These are phyloP conservation scores for Pteromalus puparum DNA, from an alignment of 1,140 invertebrate species.

Conservation along the genomic window DNA sequence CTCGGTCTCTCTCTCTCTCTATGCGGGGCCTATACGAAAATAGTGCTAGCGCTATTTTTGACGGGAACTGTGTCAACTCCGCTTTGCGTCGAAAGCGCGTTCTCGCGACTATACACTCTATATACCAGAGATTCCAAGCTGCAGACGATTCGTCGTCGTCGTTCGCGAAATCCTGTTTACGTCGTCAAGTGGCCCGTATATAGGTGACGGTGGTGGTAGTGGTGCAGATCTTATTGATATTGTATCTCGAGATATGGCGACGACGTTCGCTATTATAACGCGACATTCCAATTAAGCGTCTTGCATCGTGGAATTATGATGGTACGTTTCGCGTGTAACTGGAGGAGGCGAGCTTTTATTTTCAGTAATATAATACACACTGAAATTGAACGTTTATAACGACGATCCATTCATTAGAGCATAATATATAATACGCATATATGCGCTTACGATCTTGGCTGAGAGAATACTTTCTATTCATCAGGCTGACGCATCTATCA, in stretches of 20 bases:
- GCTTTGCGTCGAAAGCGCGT: neutral
- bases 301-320: conserved; percentile 24
- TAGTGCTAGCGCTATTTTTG: neutral
- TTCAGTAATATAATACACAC: too few species aligned
- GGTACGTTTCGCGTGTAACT: too few species aligned
- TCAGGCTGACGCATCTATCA: conserved; percentile 31
- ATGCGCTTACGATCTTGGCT: neutral
- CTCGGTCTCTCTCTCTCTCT: neutral
- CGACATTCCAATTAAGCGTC: conserved; percentile 40
- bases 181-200: neutral
- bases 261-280: neutral
- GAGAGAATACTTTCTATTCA: neutral
- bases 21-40: neutral
- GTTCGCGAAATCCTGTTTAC: neutral
- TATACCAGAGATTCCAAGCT: neutral
- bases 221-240: neutral
- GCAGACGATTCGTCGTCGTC: neutral
- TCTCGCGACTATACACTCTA: neutral
- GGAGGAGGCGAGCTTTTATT: too few species aligned
- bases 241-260: neutral
- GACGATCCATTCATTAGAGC: too few species aligned
- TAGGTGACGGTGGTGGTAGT: neutral
- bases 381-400: too few species aligned
- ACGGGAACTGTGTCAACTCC: neutral
- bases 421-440: neutral